A percentile compares a stretch with the other conserved stretches of the same genome.
Conservation (phyloP, 1,140 invertebrate species). For the Microplitis demolitor region DNA sequence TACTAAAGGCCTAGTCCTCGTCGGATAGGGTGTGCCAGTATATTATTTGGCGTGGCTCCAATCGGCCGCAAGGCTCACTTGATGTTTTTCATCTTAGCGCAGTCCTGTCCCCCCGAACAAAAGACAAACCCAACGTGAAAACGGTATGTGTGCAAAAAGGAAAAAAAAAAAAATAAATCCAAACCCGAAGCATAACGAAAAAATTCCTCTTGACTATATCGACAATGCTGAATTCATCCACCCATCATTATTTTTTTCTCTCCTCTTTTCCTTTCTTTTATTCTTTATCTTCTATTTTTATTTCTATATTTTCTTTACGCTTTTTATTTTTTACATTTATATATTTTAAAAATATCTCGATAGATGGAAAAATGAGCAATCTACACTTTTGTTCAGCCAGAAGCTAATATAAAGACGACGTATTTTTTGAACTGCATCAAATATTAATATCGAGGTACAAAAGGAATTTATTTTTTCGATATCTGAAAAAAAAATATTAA, state of each 20-base stretch:
- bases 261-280: constrained; percentile 7
- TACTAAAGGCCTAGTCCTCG: background rate
- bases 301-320: background rate
- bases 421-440: background rate
- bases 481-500: background rate
- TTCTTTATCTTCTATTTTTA: background rate
- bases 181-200: background rate
- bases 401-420: background rate
- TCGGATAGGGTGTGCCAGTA: constrained; percentile 43
- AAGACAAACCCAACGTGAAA: constrained; percentile 28
- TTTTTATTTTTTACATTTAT: background rate
- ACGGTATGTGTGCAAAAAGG: background rate
- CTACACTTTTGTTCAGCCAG: background rate
- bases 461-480: background rate
- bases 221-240: constrained; percentile 5
- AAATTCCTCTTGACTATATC: constrained; percentile 8
- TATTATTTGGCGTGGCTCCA: constrained; percentile 56
- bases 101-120: constrained; percentile 31
- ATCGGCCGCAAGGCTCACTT: constrained; percentile 50
- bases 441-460: background rate
- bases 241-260: constrained; percentile 10
- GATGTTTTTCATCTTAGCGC: constrained; percentile 51
- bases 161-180: background rate
- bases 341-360: constrained; percentile 23
- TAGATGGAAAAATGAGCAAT: constrained; percentile 17